phyloP scores from a whole-genome alignment of 2,797 vertebrate species.

The Brachymystax lenok region DNA sequence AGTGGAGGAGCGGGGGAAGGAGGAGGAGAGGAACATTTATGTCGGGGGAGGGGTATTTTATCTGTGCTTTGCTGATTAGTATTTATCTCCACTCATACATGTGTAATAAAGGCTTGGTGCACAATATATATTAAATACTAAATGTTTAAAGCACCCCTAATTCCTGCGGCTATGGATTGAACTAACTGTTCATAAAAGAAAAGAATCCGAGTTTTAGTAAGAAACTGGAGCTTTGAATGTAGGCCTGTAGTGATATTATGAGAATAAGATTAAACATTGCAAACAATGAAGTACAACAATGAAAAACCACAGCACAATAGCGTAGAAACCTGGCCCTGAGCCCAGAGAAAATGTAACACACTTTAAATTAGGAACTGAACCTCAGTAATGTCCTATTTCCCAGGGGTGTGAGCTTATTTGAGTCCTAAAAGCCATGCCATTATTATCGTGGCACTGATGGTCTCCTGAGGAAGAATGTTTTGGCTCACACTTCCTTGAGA shows the following conservation, averaged over 20 bases:
- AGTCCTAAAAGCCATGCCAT: not conserved
- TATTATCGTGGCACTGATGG: not conserved
- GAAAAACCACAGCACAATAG: not conserved
- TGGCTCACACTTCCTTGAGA: not conserved
- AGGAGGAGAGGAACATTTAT: too few relatives aligned
- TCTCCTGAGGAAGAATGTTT: not conserved
- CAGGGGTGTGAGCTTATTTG: not conserved
- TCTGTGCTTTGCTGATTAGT: too few relatives aligned
- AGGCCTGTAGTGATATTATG: constrained; percentile 15
- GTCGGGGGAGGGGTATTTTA: too few relatives aligned
- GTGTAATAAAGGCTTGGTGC: too few relatives aligned
- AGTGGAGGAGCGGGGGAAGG: too few relatives aligned
- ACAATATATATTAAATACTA: too few relatives aligned
- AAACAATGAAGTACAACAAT: not conserved
- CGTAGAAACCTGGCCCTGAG: not conserved
- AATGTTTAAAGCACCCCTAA: too few relatives aligned
- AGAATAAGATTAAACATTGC: constrained; percentile 1
- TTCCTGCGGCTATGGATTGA: not conserved
- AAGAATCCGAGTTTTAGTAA: not conserved
- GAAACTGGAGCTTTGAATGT: constrained; percentile 33
- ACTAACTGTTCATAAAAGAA: constrained; percentile 10
- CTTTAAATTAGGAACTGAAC: not conserved
- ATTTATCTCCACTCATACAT: too few relatives aligned
- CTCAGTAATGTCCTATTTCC: not conserved
- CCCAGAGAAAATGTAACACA: not conserved